phyloP scores from a whole-genome alignment of 2,113 vertebrate genomes.

The Antennarius striatus region DNA sequence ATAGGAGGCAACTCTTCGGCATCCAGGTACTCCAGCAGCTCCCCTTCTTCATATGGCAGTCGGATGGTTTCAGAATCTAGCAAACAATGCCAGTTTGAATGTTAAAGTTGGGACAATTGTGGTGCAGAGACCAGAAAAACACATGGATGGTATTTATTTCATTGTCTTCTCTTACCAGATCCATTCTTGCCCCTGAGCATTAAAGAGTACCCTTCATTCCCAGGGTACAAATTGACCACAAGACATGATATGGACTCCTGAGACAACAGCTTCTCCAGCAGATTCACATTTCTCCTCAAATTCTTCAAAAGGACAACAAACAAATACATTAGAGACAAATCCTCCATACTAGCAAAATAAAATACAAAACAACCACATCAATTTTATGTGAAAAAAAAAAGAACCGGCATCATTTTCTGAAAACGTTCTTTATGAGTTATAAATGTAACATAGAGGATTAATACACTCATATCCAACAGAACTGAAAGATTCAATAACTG shows the following conservation, averaged over 20 bases:
- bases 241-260: constrained; percentile 95
- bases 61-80: constrained; percentile 98
- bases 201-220: constrained; percentile 97
- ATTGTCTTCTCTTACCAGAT: constrained; percentile 83
- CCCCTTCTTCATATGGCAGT: constrained; percentile 96
- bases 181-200: constrained; percentile 99
- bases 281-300: constrained; percentile 98
- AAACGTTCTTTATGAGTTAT: background rate
- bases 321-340: constrained; percentile 2
- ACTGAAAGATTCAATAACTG: too few species aligned
- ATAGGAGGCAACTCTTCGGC: constrained; percentile 96
- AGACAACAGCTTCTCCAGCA: constrained; percentile 97
- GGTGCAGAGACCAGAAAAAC: background rate
- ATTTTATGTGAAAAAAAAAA: background rate
- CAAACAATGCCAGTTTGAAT: constrained; percentile 4
- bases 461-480: too few species aligned
- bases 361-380: background rate
- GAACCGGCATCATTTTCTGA: background rate
- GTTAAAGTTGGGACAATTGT: background rate
- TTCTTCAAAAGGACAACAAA: constrained; percentile 81
- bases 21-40: constrained; percentile 96
- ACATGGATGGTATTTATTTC: background rate
- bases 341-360: background rate
- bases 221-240: constrained; percentile 96
- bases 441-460: too few species aligned